Evolutionary conservation across 2,888 invertebrate genomes (phyloP).

Genomic region (Teleiodes luculella): DNA sequence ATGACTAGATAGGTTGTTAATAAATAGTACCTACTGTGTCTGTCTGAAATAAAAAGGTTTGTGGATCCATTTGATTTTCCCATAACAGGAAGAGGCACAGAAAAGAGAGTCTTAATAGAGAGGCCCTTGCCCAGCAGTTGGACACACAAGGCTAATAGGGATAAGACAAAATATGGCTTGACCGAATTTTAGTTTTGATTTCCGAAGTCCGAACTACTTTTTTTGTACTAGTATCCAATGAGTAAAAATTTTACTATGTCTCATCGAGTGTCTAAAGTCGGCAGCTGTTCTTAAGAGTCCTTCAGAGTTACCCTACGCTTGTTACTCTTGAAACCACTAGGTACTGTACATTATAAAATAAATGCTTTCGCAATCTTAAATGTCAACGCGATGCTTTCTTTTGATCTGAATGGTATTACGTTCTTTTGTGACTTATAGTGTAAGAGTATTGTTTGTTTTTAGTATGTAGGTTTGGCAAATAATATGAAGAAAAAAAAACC

Average conservation of each 20-base stretch:
- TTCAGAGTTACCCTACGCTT: neutral
- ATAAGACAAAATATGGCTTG: neutral
- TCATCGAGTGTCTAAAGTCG: neutral
- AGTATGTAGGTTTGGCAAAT: no score
- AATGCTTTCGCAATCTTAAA: conserved; percentile 1
- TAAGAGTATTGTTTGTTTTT: neutral
- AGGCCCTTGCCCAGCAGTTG: no score
- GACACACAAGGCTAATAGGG: no score
- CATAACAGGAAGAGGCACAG: no score
- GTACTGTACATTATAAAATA: conserved; percentile 7
- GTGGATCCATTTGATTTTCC: neutral
- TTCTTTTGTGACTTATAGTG: no score
- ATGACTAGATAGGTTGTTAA: no score
- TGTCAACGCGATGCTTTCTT: conserved; percentile 34
- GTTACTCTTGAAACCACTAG: neutral
- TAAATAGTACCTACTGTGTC: no score
- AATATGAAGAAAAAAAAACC: no score
- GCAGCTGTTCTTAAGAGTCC: conserved; percentile 1
- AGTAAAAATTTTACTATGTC: neutral
- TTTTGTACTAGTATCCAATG: neutral
- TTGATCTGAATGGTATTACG: conserved; percentile 23
- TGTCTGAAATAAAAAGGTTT: neutral
- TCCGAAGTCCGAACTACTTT: neutral
- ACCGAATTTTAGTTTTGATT: neutral
- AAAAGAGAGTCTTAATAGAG: no score